These are phyloP conservation scores for Tipula vernalis DNA, from an alignment of 2,888 invertebrate genomes.

Conservation along the genomic window DNA sequence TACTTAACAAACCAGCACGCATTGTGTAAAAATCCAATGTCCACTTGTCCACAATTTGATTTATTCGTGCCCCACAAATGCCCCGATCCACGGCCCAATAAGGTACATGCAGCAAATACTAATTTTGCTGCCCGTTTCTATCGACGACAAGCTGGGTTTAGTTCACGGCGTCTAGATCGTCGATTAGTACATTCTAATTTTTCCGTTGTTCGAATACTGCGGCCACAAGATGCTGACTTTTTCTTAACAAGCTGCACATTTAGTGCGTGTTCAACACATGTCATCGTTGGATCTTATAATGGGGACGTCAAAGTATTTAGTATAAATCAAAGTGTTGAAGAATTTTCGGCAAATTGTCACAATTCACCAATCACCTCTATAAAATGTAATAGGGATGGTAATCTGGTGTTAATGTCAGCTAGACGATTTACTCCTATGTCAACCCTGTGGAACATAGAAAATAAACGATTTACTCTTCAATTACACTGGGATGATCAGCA, in stretches of 20 bases:
- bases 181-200: constrained; percentile 73
- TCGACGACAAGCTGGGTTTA: constrained; percentile 42
- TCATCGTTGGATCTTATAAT: constrained; percentile 80
- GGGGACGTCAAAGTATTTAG: constrained; percentile 88
- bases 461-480: constrained; percentile 38
- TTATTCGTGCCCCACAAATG: constrained; percentile 93
- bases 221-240: constrained; percentile 55
- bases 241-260: constrained; percentile 58
- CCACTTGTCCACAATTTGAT: constrained; percentile 94
- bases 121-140: constrained; percentile 57
- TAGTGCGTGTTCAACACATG: constrained; percentile 46
- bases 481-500: constrained; percentile 70
- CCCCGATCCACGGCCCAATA: constrained; percentile 65
- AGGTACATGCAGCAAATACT: constrained; percentile 37
- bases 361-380: constrained; percentile 76
- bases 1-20: constrained; percentile 96
- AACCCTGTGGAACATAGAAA: constrained; percentile 31
- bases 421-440: constrained; percentile 72
- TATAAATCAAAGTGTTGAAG: constrained; percentile 68
- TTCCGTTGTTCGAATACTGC: constrained; percentile 60
- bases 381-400: constrained; percentile 60
- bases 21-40: constrained; percentile 94
- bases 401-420: constrained; percentile 70
- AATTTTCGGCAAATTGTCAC: constrained; percentile 66
- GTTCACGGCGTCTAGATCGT: constrained; percentile 56